Evolutionary conservation across 2,888 invertebrate species (phyloP).

Genomic region (Neoitamus cyanurus): DNA sequence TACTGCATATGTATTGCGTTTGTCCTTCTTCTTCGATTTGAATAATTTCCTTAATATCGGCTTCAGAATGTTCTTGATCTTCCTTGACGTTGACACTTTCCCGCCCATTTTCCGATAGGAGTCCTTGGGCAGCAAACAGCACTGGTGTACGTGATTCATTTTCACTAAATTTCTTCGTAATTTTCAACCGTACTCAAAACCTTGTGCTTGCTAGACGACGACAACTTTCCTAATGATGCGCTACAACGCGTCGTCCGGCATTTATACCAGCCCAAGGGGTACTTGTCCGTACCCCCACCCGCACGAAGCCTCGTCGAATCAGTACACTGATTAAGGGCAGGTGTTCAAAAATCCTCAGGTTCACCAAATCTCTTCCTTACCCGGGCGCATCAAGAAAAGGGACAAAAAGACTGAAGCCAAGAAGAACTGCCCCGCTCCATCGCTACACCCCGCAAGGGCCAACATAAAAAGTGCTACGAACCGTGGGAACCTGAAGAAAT

Average conservation of each 20-base stretch:
- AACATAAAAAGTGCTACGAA: conserved; percentile 26
- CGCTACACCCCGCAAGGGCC: conserved; percentile 29
- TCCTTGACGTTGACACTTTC: conserved; percentile 24
- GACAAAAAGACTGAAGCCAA: conserved; percentile 7
- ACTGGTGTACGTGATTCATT: conserved; percentile 38
- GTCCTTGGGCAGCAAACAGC: conserved; percentile 31
- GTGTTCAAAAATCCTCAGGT: conserved; percentile 41
- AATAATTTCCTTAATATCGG: conserved; percentile 68
- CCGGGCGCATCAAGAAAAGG: conserved; percentile 20
- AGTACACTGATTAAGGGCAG: conserved; percentile 44
- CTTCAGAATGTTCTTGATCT: conserved; percentile 61
- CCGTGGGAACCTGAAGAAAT: conserved; percentile 42
- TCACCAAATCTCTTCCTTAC: conserved; percentile 19
- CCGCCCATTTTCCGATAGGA: conserved; percentile 29
- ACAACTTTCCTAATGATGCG: conserved; percentile 16
- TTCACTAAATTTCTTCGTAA: neutral
- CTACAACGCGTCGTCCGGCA: neutral
- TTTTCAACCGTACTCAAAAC: neutral
- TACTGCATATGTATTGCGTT: neutral
- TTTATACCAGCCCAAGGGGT: conserved; percentile 33
- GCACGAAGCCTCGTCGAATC: conserved; percentile 9
- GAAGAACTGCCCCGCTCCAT: neutral
- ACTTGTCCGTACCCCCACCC: conserved; percentile 12
- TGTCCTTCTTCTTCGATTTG: conserved; percentile 60
- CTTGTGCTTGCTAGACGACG: neutral